Percentiles rank a stretch among this genome's conserved stretches.
Evolutionary conservation across 1,140 invertebrate genomes (phyloP).

Genomic region (Bombyx mandarina): DNA sequence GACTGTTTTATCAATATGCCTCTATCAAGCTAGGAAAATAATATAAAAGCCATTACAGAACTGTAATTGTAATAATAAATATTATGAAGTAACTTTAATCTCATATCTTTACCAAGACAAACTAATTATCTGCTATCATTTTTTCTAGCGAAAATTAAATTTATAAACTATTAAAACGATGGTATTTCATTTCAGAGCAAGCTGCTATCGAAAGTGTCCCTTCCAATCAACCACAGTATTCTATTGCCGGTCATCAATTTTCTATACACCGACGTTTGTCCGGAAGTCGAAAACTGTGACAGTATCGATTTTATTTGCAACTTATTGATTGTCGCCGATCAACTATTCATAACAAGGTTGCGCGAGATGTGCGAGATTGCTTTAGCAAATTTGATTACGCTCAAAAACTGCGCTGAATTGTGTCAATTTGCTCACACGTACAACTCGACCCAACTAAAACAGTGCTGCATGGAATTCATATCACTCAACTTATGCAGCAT

Average conservation of each 20-base stretch:
- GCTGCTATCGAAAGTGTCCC: slow-evolving; percentile 53
- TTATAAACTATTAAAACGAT: neutral
- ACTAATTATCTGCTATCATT: too few relatives aligned
- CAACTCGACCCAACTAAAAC: slow-evolving; percentile 77
- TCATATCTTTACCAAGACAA: too few relatives aligned
- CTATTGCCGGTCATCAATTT: slow-evolving; percentile 77
- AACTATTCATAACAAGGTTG: slow-evolving; percentile 76
- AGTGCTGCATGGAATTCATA: slow-evolving; percentile 80
- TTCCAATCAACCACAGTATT: slow-evolving; percentile 65
- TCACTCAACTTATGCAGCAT: slow-evolving; percentile 76
- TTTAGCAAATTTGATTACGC: slow-evolving; percentile 73
- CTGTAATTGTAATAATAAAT: too few relatives aligned
- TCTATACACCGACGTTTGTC: slow-evolving; percentile 77
- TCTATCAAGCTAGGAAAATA: too few relatives aligned
- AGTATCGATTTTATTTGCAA: slow-evolving; percentile 75
- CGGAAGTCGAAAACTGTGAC: slow-evolving; percentile 67
- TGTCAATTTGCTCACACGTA: slow-evolving; percentile 78
- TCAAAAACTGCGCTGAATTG: slow-evolving; percentile 80
- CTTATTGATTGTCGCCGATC: slow-evolving; percentile 79
- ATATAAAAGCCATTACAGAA: too few relatives aligned
- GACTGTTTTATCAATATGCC: too few relatives aligned
- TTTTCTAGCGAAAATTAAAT: neutral
- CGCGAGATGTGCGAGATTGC: slow-evolving; percentile 78
- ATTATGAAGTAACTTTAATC: too few relatives aligned
- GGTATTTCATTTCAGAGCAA: slow-evolving; percentile 53